Conservation (phyloP, 2,888 invertebrate species). For the Microplitis deprimator region DNA sequence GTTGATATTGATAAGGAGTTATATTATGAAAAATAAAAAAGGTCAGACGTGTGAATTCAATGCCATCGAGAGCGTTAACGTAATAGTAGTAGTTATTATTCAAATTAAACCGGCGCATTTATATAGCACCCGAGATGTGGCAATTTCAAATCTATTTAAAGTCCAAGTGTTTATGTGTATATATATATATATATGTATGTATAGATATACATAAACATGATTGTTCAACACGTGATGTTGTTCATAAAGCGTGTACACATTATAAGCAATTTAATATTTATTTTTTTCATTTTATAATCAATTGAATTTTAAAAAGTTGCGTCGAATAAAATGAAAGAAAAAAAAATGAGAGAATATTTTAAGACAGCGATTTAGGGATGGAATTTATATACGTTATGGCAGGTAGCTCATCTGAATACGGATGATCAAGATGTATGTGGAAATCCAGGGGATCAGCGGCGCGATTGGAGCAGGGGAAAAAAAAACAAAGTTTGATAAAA, state of each 20-base stretch:
- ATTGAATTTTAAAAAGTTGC: background rate
- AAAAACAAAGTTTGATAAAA: background rate
- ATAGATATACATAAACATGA: background rate
- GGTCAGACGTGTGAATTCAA: slow-evolving; percentile 49
- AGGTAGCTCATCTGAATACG: background rate
- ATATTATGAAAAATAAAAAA: background rate
- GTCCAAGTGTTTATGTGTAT: background rate
- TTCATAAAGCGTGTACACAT: background rate
- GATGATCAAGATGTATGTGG: background rate
- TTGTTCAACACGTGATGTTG: background rate
- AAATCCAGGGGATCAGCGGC: background rate
- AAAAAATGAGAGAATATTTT: background rate
- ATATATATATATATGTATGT: background rate
- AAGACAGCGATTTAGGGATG: background rate
- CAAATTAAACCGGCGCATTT: slow-evolving; percentile 58
- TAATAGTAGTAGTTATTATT: slow-evolving; percentile 57
- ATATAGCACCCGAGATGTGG: slow-evolving; percentile 30
- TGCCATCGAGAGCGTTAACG: slow-evolving; percentile 53
- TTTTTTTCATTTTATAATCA: background rate
- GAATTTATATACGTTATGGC: background rate
- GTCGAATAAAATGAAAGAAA: background rate
- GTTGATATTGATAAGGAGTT: background rate
- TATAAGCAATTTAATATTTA: background rate
- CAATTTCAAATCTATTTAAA: slow-evolving; percentile 20
- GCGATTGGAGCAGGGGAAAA: background rate